A percentile compares a stretch with the other conserved stretches of the same genome.
phyloP scores from a whole-genome alignment of 2,888 invertebrate species.

The Hydrotaea diabolus region DNA sequence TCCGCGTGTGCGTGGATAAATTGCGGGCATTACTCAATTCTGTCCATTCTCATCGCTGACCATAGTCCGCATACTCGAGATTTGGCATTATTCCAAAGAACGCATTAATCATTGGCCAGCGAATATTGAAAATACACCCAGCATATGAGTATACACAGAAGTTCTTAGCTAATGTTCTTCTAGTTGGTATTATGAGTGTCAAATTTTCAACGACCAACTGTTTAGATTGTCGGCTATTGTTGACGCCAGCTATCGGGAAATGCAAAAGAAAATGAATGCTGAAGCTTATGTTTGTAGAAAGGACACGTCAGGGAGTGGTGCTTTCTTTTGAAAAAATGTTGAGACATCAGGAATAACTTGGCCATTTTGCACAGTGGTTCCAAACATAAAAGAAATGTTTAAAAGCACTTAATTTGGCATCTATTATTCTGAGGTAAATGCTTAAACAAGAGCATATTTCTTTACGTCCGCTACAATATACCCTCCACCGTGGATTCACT shows the following conservation, averaged over 20 bases:
- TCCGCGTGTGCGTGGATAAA: not conserved
- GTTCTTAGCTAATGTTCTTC: not conserved
- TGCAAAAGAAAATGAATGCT: too few relatives aligned
- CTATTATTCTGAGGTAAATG: too few relatives aligned
- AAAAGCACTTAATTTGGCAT: too few relatives aligned
- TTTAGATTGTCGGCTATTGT: not conserved
- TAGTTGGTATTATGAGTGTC: not conserved
- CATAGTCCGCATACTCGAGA: not conserved
- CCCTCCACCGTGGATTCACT: too few relatives aligned
- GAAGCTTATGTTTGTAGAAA: too few relatives aligned
- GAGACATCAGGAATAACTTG: too few relatives aligned
- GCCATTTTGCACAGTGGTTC: too few relatives aligned
- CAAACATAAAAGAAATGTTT: too few relatives aligned
- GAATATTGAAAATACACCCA: constrained; percentile 40
- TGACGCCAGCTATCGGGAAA: not conserved
- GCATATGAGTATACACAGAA: not conserved
- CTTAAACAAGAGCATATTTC: too few relatives aligned
- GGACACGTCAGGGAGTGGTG: too few relatives aligned
- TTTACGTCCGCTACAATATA: too few relatives aligned
- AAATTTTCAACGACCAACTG: not conserved
- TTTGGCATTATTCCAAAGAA: constrained; percentile 6
- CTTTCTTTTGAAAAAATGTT: too few relatives aligned
- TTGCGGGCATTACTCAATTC: constrained; percentile 10
- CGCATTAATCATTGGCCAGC: constrained; percentile 20
- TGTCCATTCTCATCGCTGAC: not conserved